Conservation (phyloP, 1,140 invertebrate genomes). For the Drosophila varians region DNA sequence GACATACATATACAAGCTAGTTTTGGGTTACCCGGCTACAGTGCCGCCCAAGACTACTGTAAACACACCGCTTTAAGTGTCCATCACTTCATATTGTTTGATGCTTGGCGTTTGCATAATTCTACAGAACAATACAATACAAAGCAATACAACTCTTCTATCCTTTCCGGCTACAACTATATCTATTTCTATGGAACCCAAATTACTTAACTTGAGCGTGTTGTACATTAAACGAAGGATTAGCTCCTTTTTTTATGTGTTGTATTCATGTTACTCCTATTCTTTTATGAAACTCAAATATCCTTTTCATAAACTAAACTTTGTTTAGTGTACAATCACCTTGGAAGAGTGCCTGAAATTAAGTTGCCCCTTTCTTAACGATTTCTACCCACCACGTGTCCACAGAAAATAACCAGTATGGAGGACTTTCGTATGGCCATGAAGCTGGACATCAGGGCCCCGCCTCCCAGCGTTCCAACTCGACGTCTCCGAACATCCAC, state of each 20-base stretch:
- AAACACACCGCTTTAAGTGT: slow-evolving; percentile 68
- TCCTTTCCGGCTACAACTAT: slow-evolving; percentile 56
- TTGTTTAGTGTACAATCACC: background rate
- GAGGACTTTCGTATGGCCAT: slow-evolving; percentile 57
- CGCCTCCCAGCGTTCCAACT: slow-evolving; percentile 65
- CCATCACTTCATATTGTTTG: slow-evolving; percentile 68
- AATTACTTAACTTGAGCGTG: slow-evolving; percentile 17
- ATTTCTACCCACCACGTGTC: background rate
- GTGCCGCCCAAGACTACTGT: too few species aligned
- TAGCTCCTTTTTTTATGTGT: background rate
- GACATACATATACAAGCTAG: slow-evolving; percentile 14
- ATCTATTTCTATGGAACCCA: slow-evolving; percentile 29
- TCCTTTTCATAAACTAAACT: too few species aligned
- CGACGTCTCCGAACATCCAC: slow-evolving; percentile 78
- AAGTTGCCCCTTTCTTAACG: background rate
- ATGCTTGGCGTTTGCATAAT: slow-evolving; percentile 70
- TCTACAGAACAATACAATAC: slow-evolving; percentile 55
- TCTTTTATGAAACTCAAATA: background rate
- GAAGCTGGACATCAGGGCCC: slow-evolving; percentile 58
- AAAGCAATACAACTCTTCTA: slow-evolving; percentile 33
- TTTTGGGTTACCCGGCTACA: too few species aligned
- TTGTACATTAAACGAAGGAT: slow-evolving; percentile 35
- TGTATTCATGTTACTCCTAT: background rate
- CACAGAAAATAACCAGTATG: slow-evolving; percentile 72
- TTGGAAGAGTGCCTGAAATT: slow-evolving; percentile 22